phyloP scores from a whole-genome alignment of 1,140 invertebrate species.

The Sipha flava region DNA sequence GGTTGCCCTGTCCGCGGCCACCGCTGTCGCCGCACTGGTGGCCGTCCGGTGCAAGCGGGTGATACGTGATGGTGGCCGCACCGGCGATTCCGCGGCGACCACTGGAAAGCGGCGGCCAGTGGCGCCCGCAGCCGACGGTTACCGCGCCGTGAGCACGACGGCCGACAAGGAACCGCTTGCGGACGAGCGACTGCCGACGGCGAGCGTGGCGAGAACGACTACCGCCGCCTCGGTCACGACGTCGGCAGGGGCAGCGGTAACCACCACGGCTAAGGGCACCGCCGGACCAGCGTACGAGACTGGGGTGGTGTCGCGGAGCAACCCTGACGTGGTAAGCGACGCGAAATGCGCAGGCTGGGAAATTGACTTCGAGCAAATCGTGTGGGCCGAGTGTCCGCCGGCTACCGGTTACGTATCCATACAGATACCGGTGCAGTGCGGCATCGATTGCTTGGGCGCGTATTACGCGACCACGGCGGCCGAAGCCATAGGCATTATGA shows the following conservation, averaged over 20 bases:
- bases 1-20: slow-evolving; percentile 30
- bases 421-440: slow-evolving; percentile 19
- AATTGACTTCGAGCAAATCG: slow-evolving; percentile 13
- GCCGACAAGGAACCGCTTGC: slow-evolving; percentile 22
- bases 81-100: slow-evolving; percentile 41
- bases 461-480: neutral
- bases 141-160: slow-evolving; percentile 34
- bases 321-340: slow-evolving; percentile 67
- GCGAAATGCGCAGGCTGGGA: slow-evolving; percentile 22
- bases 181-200: neutral
- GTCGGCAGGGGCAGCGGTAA: slow-evolving; percentile 36
- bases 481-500: neutral
- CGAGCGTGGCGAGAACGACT: slow-evolving; percentile 39
- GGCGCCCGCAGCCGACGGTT: slow-evolving; percentile 36
- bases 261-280: slow-evolving; percentile 41
- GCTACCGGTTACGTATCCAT: slow-evolving; percentile 25
- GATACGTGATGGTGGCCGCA: neutral
- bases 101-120: slow-evolving; percentile 43
- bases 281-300: slow-evolving; percentile 41
- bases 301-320: slow-evolving; percentile 55
- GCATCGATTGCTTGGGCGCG: neutral
- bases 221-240: slow-evolving; percentile 38
- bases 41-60: too few species aligned
- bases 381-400: slow-evolving; percentile 17
- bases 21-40: neutral